phyloP scores from a whole-genome alignment of 2,113 vertebrate genomes.

The Anolis sagrei region DNA sequence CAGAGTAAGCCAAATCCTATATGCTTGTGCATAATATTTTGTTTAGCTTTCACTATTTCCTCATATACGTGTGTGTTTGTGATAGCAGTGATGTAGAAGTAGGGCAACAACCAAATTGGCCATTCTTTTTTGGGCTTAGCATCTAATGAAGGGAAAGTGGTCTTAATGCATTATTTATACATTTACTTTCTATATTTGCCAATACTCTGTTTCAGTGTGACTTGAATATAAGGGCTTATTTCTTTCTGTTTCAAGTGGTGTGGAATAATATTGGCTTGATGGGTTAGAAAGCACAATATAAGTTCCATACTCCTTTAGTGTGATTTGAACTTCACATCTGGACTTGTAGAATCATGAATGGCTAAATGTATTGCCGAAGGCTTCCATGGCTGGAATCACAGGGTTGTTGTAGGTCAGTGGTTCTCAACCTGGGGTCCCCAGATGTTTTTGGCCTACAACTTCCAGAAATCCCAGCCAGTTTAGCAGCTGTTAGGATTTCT shows the following conservation, averaged over 20 bases:
- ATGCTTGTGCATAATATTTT: neutral
- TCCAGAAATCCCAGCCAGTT: too few species aligned
- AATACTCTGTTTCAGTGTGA: neutral
- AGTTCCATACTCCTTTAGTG: neutral
- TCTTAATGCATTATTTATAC: slow-evolving; percentile 43
- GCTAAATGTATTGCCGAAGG: too few species aligned
- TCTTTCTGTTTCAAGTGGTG: slow-evolving; percentile 18
- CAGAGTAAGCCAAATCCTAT: neutral
- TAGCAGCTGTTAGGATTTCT: too few species aligned
- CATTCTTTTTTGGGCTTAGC: slow-evolving; percentile 1
- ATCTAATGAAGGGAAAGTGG: slow-evolving; percentile 28
- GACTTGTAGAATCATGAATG: neutral
- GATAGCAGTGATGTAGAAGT: slow-evolving; percentile 5
- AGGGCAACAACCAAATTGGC: slow-evolving; percentile 17
- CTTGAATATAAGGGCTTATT: slow-evolving; percentile 1
- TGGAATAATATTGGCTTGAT: neutral
- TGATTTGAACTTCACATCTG: neutral
- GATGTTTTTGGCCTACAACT: too few species aligned
- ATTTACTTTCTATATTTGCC: slow-evolving; percentile 47
- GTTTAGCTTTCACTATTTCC: neutral
- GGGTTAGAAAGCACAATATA: neutral
- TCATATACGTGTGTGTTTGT: neutral
- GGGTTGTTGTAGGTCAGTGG: too few species aligned
- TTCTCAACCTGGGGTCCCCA: too few species aligned
- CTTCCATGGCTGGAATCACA: too few species aligned